phyloP scores from a whole-genome alignment of 2,797 vertebrate species.

The Tachyglossus aculeatus region DNA sequence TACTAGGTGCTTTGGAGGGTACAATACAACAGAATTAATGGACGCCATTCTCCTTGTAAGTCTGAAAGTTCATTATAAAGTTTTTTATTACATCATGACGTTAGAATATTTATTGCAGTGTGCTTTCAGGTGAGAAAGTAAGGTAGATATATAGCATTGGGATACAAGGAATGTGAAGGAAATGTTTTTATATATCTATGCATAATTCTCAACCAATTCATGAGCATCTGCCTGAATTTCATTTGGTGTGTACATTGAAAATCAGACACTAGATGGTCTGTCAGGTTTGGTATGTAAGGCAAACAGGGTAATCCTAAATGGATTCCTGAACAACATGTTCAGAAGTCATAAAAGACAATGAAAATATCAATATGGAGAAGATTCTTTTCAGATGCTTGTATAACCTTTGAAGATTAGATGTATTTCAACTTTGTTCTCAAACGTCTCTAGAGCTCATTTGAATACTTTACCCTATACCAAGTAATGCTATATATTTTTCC shows the following conservation, averaged over 20 bases:
- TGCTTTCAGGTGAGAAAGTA: neutral
- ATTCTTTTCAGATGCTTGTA: slow-evolving; percentile 28
- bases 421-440: slow-evolving; percentile 60
- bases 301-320: slow-evolving; percentile 3
- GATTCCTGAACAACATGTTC: slow-evolving; percentile 17
- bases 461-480: slow-evolving; percentile 36
- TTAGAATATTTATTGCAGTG: neutral
- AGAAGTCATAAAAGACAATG: slow-evolving; percentile 55
- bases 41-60: no score
- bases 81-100: neutral
- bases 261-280: neutral
- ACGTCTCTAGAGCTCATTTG: slow-evolving; percentile 40
- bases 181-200: neutral
- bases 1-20: no score
- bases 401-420: slow-evolving; percentile 57
- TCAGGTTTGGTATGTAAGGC: slow-evolving; percentile 36
- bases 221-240: neutral
- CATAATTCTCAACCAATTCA: neutral
- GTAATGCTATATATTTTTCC: slow-evolving; percentile 34
- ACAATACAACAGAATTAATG: no score
- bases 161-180: neutral
- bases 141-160: neutral
- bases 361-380: slow-evolving; percentile 49
- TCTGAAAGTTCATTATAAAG: no score
- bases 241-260: neutral